phyloP scores from a whole-genome alignment of 1,140 invertebrate genomes.

The Drosophila nasuta region DNA sequence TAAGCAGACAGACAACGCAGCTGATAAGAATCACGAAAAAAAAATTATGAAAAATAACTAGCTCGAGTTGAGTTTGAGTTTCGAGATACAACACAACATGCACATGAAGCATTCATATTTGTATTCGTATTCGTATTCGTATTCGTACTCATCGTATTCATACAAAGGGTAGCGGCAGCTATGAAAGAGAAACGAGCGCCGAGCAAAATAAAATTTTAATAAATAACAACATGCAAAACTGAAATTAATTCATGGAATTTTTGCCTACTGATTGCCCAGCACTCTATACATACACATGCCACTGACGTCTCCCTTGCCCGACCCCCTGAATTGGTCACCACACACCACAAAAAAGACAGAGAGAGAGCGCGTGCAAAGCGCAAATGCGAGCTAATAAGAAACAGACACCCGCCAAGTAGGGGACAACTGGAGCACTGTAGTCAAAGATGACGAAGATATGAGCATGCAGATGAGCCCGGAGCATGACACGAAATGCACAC shows the following conservation, averaged over 20 bases:
- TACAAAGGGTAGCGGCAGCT: constrained; percentile 55
- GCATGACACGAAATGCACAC: constrained; percentile 54
- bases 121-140: not conserved
- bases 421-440: constrained; percentile 61
- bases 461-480: constrained; percentile 73
- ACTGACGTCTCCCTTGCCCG: not conserved
- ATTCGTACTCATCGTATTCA: not conserved
- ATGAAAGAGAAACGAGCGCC: constrained; percentile 63
- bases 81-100: constrained; percentile 11
- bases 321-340: constrained; percentile 2
- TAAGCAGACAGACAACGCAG: constrained; percentile 25
- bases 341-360: not conserved
- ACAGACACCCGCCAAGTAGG: constrained; percentile 72
- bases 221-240: constrained; percentile 84
- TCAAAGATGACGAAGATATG: constrained; percentile 70
- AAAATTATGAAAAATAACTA: constrained; percentile 52
- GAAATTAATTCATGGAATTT: constrained; percentile 84
- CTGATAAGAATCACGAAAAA: constrained; percentile 57
- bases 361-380: constrained; percentile 52
- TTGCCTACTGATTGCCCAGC: constrained; percentile 56
- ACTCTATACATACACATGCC: not conserved
- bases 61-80: constrained; percentile 4
- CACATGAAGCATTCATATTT: constrained; percentile 2
- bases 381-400: constrained; percentile 72
- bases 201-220: constrained; percentile 76